phyloP scores from a whole-genome alignment of 2,888 invertebrate species.

The Amblyjoppa proteus region DNA sequence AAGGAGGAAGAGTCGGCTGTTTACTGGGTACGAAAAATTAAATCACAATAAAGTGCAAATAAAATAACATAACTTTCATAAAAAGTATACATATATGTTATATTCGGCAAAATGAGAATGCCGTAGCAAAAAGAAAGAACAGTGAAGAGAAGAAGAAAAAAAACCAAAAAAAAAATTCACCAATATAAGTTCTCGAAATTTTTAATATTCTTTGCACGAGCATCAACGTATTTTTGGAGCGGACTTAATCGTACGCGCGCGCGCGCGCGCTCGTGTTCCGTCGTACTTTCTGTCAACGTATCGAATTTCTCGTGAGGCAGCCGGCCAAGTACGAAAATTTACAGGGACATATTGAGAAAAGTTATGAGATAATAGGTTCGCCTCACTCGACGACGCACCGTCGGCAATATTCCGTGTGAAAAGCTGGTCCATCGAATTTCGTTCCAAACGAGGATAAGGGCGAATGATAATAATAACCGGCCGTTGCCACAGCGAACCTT shows the following conservation, averaged over 20 bases:
- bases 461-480: conserved; percentile 65
- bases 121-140: not conserved
- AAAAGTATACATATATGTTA: not conserved
- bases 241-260: conserved; percentile 44
- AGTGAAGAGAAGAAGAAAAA: not conserved
- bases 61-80: not conserved
- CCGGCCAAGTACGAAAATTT: conserved; percentile 63
- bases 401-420: too few relatives aligned
- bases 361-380: conserved; percentile 4
- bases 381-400: too few relatives aligned
- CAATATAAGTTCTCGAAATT: not conserved
- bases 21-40: conserved; percentile 87
- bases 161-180: not conserved
- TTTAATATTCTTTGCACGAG: not conserved
- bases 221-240: conserved; percentile 59
- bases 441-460: conserved; percentile 59
- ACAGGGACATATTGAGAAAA: conserved; percentile 33
- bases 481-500: conserved; percentile 63
- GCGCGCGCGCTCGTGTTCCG: conserved; percentile 6
- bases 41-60: conserved; percentile 9
- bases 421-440: conserved; percentile 21
- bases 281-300: conserved; percentile 64
- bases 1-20: conserved; percentile 87
- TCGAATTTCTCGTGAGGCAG: conserved; percentile 64
- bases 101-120: not conserved